Conservation (phyloP, 2,113 vertebrate species). For the Donacobius atricapilla region DNA sequence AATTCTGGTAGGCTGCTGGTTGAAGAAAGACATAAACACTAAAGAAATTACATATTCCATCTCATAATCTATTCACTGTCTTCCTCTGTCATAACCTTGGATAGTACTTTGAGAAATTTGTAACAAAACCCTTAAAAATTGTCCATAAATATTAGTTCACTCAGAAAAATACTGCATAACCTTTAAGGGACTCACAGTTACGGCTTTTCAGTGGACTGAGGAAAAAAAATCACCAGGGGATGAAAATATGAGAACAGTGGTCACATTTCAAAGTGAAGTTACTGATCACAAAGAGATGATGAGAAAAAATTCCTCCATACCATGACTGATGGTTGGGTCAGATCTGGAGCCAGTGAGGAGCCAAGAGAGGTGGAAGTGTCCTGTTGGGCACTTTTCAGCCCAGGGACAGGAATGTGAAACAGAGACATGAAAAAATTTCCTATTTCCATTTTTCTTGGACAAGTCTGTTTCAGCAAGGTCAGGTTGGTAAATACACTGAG, state of each 20-base stretch:
- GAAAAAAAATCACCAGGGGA: neutral
- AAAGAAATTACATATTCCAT: neutral
- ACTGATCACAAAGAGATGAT: neutral
- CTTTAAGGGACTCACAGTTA: neutral
- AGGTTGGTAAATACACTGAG: rapidly evolving
- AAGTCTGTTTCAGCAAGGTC: neutral
- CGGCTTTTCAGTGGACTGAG: neutral
- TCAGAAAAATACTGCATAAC: neutral
- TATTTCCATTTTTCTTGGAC: neutral
- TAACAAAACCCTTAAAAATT: neutral
- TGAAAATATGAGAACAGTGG: neutral
- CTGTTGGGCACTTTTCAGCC: neutral
- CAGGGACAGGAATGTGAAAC: neutral
- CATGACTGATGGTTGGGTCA: neutral
- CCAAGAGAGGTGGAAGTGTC: neutral
- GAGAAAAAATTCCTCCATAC: neutral
- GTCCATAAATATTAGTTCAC: neutral
- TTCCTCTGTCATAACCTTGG: neutral
- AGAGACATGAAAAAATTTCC: neutral
- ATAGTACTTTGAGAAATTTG: neutral
- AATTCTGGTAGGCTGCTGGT: neutral
- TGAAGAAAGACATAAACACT: neutral
- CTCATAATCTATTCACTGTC: neutral
- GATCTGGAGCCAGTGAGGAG: neutral
- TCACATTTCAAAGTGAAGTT: neutral